These are phyloP conservation scores for Strigamia transsilvanica DNA, from an alignment of 2,888 invertebrate genomes.

Conservation along the genomic window DNA sequence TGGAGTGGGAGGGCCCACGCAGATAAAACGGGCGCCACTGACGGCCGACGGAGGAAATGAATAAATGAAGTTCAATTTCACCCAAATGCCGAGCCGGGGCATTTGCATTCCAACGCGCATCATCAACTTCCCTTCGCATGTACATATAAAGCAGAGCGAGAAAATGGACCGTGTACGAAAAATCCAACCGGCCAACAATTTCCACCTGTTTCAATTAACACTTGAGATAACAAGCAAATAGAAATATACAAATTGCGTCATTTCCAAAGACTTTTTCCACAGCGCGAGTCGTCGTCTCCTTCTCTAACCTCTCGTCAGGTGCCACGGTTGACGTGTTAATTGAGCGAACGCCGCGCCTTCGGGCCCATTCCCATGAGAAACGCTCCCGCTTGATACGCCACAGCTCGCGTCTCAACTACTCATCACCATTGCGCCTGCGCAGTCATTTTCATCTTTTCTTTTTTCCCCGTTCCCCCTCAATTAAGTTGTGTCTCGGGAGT, in stretches of 20 bases:
- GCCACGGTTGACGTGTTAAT: slow-evolving; percentile 50
- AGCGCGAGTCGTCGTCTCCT: not conserved
- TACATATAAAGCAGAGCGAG: slow-evolving; percentile 9
- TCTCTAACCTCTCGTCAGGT: slow-evolving; percentile 46
- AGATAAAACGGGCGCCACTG: slow-evolving; percentile 51
- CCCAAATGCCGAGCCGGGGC: slow-evolving; percentile 52
- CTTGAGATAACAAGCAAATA: slow-evolving; percentile 28
- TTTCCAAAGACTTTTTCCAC: not conserved
- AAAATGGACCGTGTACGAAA: slow-evolving; percentile 23
- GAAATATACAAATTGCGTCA: slow-evolving; percentile 30
- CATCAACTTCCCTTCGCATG: slow-evolving; percentile 33
- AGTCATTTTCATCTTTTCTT: slow-evolving; percentile 16
- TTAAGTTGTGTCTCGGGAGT: slow-evolving; percentile 30
- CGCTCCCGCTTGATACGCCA: slow-evolving; percentile 26
- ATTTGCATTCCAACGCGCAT: slow-evolving; percentile 30
- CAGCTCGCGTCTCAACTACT: slow-evolving; percentile 30
- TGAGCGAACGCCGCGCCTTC: slow-evolving; percentile 39
- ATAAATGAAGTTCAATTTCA: slow-evolving; percentile 55
- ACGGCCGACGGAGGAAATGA: slow-evolving; percentile 53
- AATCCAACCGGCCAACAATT: slow-evolving; percentile 21
- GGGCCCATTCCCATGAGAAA: slow-evolving; percentile 35
- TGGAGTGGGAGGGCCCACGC: slow-evolving; percentile 7
- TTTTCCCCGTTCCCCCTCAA: not conserved
- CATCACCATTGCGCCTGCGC: slow-evolving; percentile 26
- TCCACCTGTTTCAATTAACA: slow-evolving; percentile 26